Conservation (phyloP, 2,888 invertebrate species). For the Prenolepis imparis region DNA sequence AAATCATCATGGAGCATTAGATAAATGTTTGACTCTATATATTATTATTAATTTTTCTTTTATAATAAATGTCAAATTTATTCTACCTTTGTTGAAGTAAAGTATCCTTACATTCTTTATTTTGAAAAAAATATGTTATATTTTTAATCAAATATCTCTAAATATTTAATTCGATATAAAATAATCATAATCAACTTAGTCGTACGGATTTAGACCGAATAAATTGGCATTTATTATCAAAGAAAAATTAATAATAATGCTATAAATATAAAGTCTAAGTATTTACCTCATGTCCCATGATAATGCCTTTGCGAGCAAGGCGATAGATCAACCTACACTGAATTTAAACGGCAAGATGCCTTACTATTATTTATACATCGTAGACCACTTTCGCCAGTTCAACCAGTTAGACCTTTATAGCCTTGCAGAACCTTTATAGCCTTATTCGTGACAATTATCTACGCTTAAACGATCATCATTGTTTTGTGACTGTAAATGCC, state of each 20-base stretch:
- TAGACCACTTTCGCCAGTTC: slow-evolving; percentile 81
- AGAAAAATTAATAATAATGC: background rate
- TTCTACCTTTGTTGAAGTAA: background rate
- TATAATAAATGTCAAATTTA: background rate
- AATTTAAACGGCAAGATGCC: slow-evolving; percentile 73
- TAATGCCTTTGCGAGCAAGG: slow-evolving; percentile 67
- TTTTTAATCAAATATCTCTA: background rate
- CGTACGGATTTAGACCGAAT: background rate
- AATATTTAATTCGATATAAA: background rate
- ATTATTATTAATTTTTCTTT: background rate
- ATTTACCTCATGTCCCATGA: slow-evolving; percentile 81
- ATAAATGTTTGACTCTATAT: background rate
- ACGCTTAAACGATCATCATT: slow-evolving; percentile 64
- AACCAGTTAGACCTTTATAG: slow-evolving; percentile 75
- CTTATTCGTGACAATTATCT: slow-evolving; percentile 63
- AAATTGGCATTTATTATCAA: background rate
- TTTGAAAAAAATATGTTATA: background rate
- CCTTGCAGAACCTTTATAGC: slow-evolving; percentile 38
- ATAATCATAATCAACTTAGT: background rate
- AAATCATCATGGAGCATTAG: background rate
- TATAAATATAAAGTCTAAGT: slow-evolving; percentile 43
- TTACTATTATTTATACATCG: slow-evolving; percentile 83
- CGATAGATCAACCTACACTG: slow-evolving; percentile 76
- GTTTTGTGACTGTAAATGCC: slow-evolving; percentile 42
- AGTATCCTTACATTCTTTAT: background rate